phyloP scores from a whole-genome alignment of 64 coral and sea anemone species.

The Astreopora myriophthalma region DNA sequence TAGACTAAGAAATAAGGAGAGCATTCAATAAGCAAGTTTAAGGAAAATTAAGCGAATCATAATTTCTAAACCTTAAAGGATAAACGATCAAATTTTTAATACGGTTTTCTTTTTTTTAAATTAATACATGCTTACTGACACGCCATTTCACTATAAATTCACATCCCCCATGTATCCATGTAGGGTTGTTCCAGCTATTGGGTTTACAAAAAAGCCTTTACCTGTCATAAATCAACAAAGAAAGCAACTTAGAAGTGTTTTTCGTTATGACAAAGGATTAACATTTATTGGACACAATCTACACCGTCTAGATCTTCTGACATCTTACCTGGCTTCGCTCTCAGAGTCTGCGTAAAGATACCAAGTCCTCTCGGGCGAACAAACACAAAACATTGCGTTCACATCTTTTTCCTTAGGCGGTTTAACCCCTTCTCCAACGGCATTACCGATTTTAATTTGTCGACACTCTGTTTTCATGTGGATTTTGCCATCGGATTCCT shows the following conservation, averaged over 20 bases:
- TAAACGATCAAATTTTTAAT: too few relatives aligned
- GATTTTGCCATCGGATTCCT: slow-evolving; percentile 91
- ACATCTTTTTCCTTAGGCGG: slow-evolving; percentile 72
- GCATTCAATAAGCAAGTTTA: too few relatives aligned
- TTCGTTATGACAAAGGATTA: neutral
- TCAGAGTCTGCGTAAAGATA: slow-evolving; percentile 84
- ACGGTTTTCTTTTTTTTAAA: too few relatives aligned
- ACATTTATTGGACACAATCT: neutral
- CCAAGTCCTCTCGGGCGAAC: slow-evolving; percentile 81
- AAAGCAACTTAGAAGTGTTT: neutral
- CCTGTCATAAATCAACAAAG: too few relatives aligned
- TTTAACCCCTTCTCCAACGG: slow-evolving; percentile 86
- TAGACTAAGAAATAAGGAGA: too few relatives aligned
- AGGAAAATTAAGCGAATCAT: too few relatives aligned
- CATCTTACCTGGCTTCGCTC: slow-evolving; percentile 75
- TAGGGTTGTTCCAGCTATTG: too few relatives aligned
- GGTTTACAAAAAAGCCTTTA: too few relatives aligned
- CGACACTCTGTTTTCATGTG: slow-evolving; percentile 91
- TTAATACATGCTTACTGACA: too few relatives aligned
- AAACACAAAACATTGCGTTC: slow-evolving; percentile 79
- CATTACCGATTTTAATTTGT: slow-evolving; percentile 69
- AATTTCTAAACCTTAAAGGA: too few relatives aligned
- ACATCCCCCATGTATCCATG: too few relatives aligned
- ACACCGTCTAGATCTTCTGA: neutral
- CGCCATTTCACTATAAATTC: too few relatives aligned